A percentile compares a stretch with the other conserved stretches of the same genome.
These are phyloP conservation scores for Anarhynchus alexandrinus DNA, from an alignment of 2,113 vertebrate genomes.

Conservation along the genomic window DNA sequence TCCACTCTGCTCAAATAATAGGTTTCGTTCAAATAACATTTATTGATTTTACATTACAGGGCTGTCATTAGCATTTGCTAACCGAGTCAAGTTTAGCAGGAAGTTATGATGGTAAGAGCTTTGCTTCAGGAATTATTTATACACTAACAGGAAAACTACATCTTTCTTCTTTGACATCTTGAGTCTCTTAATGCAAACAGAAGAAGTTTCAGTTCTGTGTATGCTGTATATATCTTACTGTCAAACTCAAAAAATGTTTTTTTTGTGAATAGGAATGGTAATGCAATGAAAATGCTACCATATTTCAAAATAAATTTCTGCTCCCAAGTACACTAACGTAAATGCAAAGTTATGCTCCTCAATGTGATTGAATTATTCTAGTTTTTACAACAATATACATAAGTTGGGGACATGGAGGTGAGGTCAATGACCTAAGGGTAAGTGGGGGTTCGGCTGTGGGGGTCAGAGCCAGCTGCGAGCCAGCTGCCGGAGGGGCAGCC, in stretches of 20 bases:
- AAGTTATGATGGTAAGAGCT: not conserved
- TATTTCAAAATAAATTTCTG: not conserved
- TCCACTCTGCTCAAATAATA: not conserved
- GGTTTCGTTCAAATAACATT: not conserved
- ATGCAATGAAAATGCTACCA: not conserved
- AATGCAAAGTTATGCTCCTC: not conserved
- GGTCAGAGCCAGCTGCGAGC: not conserved
- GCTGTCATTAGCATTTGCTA: conserved; percentile 18
- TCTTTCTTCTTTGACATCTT: not conserved
- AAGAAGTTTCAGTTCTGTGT: not conserved
- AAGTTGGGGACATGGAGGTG: not conserved
- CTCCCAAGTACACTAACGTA: not conserved
- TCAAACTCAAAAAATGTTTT: not conserved
- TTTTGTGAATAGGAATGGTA: not conserved
- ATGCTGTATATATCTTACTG: not conserved
- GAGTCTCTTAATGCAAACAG: not conserved
- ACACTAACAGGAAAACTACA: not conserved
- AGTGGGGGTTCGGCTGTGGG: not conserved
- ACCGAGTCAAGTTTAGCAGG: not conserved
- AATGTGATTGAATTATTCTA: not conserved
- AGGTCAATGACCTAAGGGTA: not conserved
- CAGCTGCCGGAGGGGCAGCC: not conserved
- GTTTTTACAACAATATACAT: not conserved
- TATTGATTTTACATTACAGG: conserved; percentile 30
- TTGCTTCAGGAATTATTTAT: conserved; percentile 42